Conservation (phyloP, 37 sponge, comb jelly and placozoan genomes). For the Cliona cf. orientalis region DNA sequence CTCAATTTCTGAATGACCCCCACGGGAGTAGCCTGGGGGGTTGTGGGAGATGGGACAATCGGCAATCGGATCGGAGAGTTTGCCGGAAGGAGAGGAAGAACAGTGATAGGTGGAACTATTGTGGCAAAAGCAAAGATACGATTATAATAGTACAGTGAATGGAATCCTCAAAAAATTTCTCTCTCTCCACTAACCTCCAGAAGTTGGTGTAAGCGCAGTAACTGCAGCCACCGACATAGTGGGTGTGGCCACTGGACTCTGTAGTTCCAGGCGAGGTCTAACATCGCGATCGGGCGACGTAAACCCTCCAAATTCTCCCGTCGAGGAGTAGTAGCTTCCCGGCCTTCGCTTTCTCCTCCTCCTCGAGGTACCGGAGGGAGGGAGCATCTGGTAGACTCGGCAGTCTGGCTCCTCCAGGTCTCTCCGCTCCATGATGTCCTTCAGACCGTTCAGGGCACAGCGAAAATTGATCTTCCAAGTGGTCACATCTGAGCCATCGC, state of each 20-base stretch:
- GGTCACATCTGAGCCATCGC: conserved; percentile 74
- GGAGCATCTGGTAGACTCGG: conserved; percentile 80
- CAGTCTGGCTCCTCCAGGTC: conserved; percentile 75
- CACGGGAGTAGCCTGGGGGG: conserved; percentile 17
- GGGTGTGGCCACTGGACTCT: conserved; percentile 15
- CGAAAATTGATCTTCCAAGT: conserved; percentile 96
- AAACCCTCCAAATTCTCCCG: background rate
- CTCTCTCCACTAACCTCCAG: background rate
- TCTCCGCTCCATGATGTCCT: conserved; percentile 77
- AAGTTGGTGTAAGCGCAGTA: conserved; percentile 15
- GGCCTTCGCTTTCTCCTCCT: conserved; percentile 47
- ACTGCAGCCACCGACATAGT: background rate
- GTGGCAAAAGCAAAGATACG: background rate
- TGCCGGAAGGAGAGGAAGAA: background rate
- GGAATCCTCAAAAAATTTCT: background rate
- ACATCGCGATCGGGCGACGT: conserved; percentile 15
- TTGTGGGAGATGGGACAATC: conserved; percentile 19
- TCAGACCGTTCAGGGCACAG: conserved; percentile 91
- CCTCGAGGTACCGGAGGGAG: conserved; percentile 23
- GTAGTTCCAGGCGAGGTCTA: conserved; percentile 25
- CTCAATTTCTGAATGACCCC: conserved; percentile 31
- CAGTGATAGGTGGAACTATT: background rate
- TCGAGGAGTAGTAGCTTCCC: conserved; percentile 6
- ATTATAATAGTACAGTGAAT: background rate
- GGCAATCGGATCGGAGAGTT: conserved; percentile 4